These are phyloP conservation scores for Clytia hemisphaerica DNA, from an alignment of 30 jellyfish, hydroid and myxozoan species.

Conservation along the genomic window DNA sequence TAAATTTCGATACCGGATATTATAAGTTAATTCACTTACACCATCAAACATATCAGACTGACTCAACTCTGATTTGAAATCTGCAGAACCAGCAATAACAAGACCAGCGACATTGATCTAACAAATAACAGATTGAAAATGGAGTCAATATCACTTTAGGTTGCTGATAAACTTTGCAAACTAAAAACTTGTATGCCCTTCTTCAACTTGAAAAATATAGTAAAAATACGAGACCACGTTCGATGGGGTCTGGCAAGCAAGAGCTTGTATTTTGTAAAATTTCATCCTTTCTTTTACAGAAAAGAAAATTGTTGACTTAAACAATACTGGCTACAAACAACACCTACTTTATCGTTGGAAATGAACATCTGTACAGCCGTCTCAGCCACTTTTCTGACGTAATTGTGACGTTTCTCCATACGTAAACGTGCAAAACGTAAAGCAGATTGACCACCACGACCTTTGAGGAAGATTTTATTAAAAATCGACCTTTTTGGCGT, in stretches of 20 bases:
- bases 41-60: slow-evolving; percentile 97
- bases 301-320: too few species aligned
- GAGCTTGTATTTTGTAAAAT: too few species aligned
- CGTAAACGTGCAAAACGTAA: slow-evolving; percentile 96
- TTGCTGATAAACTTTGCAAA: background rate
- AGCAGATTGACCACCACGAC: slow-evolving; percentile 99
- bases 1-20: too few species aligned
- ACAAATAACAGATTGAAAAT: background rate
- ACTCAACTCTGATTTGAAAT: slow-evolving; percentile 95
- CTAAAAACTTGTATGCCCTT: background rate
- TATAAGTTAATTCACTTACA: slow-evolving; percentile 26
- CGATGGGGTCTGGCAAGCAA: too few species aligned
- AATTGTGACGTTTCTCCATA: slow-evolving; percentile 94
- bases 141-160: background rate
- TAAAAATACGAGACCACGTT: background rate
- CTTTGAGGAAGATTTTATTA: slow-evolving; percentile 37
- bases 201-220: background rate
- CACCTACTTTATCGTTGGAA: slow-evolving; percentile 81
- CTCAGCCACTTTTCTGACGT: slow-evolving; percentile 96
- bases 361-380: slow-evolving; percentile 90
- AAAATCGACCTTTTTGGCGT: too few species aligned
- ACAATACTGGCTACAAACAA: too few species aligned
- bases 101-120: slow-evolving; percentile 91
- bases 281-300: too few species aligned
- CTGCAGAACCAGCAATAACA: slow-evolving; percentile 98